These are phyloP conservation scores for Polyommatus iphigenia DNA, from an alignment of 2,888 invertebrate genomes.

Conservation along the genomic window DNA sequence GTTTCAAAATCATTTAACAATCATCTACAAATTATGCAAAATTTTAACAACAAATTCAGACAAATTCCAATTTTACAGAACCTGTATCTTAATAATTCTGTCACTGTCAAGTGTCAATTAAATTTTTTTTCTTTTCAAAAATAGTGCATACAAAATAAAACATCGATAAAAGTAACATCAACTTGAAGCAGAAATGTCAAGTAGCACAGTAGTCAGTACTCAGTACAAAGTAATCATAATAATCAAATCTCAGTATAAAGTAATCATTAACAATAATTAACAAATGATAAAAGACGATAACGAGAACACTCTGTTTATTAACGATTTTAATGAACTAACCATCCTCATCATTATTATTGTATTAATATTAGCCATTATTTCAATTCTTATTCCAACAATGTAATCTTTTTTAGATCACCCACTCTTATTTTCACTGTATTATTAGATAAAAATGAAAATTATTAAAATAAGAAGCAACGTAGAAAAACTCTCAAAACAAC, in stretches of 20 bases:
- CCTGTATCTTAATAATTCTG: background rate
- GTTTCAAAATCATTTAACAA: slow-evolving; percentile 25
- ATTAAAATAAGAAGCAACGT: background rate
- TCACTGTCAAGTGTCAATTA: background rate
- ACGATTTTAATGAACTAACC: slow-evolving; percentile 52
- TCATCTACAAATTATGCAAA: slow-evolving; percentile 20
- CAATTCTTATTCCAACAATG: background rate
- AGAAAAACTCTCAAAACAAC: background rate
- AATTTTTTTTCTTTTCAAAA: slow-evolving; percentile 33
- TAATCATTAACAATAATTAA: background rate
- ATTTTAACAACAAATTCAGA: slow-evolving; percentile 38
- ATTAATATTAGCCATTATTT: slow-evolving; percentile 59
- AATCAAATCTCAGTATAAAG: too few species aligned
- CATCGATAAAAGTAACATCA: slow-evolving; percentile 11
- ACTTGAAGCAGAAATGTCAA: background rate
- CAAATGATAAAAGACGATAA: background rate
- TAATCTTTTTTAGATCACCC: background rate
- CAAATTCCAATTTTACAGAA: background rate
- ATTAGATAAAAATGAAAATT: background rate
- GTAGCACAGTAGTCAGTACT: slow-evolving; percentile 19
- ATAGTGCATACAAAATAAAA: slow-evolving; percentile 36
- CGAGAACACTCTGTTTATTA: slow-evolving; percentile 32
- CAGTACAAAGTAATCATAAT: too few species aligned
- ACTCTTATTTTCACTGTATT: background rate
- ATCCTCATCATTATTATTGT: slow-evolving; percentile 58